A percentile compares a stretch with the other conserved stretches of the same genome.
phyloP scores from a whole-genome alignment of 2,888 invertebrate genomes.

The Hanleya hanleyi region DNA sequence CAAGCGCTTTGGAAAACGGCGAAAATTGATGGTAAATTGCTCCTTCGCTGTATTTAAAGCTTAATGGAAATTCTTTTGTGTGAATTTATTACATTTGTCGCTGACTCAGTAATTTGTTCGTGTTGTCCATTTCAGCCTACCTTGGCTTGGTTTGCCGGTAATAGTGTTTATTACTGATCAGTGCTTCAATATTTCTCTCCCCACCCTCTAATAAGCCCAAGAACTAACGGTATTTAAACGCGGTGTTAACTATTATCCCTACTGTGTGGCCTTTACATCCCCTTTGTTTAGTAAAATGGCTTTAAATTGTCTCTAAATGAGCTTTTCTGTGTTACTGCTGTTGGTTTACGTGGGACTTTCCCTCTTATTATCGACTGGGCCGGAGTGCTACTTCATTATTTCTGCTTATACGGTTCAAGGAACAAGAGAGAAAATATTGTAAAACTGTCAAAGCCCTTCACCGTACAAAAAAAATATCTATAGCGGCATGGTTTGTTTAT shows the following conservation, averaged over 20 bases:
- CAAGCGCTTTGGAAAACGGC: background rate
- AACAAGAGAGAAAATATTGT: no score
- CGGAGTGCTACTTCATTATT: no score
- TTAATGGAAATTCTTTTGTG: slow-evolving; percentile 11
- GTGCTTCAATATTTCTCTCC: background rate
- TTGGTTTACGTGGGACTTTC: no score
- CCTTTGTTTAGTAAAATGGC: background rate
- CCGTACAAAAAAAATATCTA: no score
- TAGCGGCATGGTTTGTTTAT: no score
- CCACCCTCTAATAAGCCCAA: background rate
- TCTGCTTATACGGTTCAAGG: no score
- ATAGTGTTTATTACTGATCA: background rate
- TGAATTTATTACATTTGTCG: slow-evolving; percentile 2
- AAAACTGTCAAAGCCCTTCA: no score
- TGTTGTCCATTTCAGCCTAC: background rate
- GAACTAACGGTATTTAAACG: background rate
- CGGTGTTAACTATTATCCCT: background rate
- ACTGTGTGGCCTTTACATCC: background rate
- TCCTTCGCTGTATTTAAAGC: background rate
- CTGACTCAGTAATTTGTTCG: background rate
- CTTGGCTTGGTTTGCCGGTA: background rate
- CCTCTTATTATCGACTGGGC: no score
- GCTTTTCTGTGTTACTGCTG: background rate
- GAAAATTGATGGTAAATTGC: slow-evolving; percentile 7
- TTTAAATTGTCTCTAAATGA: background rate